Percentiles rank a stretch among this genome's conserved stretches.
Evolutionary conservation across 1,140 invertebrate genomes (phyloP).

Genomic region (Andricus grossulariae): DNA sequence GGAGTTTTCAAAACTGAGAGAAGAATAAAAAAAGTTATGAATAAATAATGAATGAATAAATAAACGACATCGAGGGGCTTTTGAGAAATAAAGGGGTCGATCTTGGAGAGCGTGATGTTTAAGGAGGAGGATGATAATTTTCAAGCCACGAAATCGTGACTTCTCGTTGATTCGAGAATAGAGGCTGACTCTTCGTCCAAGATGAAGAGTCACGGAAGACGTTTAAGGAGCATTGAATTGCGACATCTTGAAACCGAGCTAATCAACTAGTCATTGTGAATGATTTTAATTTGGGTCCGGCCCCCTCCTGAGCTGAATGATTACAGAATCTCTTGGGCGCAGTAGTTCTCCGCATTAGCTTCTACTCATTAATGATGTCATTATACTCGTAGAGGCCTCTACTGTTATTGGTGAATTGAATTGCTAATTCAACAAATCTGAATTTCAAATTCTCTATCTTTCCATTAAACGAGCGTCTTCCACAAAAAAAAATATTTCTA

Average conservation of each 20-base stretch:
- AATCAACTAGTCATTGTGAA: background rate
- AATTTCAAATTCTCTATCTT: too few species aligned
- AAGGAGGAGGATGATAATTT: background rate
- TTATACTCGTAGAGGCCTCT: background rate
- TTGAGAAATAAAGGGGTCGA: background rate
- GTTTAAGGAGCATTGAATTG: constrained; percentile 13
- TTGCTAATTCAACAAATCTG: too few species aligned
- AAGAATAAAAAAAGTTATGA: too few species aligned
- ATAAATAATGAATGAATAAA: too few species aligned
- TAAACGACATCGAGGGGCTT: too few species aligned
- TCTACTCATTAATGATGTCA: background rate
- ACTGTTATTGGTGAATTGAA: too few species aligned
- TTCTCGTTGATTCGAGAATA: background rate
- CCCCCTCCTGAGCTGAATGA: background rate
- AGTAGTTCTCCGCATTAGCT: background rate
- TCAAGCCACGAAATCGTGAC: background rate
- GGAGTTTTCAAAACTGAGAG: background rate
- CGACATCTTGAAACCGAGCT: background rate
- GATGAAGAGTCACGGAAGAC: background rate
- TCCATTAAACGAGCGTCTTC: too few species aligned
- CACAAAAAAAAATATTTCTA: too few species aligned
- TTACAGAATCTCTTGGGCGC: constrained; percentile 8
- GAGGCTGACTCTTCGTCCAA: background rate
- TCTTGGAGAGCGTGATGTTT: background rate
- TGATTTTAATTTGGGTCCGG: background rate